A percentile compares a stretch with the other conserved stretches of the same genome.
Evolutionary conservation across 2,888 invertebrate species (phyloP).

Genomic region (Trichogramma evanescens): DNA sequence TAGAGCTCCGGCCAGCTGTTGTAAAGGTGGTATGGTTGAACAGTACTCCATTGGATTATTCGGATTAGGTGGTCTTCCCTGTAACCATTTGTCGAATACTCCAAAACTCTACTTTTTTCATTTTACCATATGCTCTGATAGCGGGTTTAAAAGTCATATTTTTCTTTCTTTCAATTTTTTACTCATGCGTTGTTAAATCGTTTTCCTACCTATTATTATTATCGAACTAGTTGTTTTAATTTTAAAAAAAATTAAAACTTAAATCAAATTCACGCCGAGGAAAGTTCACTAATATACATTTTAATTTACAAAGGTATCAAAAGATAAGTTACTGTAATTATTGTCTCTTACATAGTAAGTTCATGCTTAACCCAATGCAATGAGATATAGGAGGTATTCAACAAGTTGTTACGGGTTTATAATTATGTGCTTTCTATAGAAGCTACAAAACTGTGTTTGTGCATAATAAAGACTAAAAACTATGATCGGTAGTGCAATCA

Average conservation of each 20-base stretch:
- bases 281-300: no score
- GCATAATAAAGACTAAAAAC: conserved; percentile 1
- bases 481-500: neutral
- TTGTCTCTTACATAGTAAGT: neutral
- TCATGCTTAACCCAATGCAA: conserved; percentile 29
- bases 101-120: conserved; percentile 31
- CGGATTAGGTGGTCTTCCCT: conserved; percentile 63
- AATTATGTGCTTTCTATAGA: conserved; percentile 14
- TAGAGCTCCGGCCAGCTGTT: conserved; percentile 58
- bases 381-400: conserved; percentile 40
- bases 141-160: neutral
- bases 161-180: neutral
- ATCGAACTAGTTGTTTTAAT: neutral
- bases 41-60: conserved; percentile 85
- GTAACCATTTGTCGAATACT: conserved; percentile 48
- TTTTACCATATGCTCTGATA: neutral
- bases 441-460: conserved; percentile 7
- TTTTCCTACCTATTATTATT: neutral
- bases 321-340: neutral
- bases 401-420: conserved; percentile 43
- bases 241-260: neutral
- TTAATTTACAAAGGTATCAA: neutral
- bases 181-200: neutral
- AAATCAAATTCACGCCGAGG: no score
- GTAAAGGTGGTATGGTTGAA: conserved; percentile 71